phyloP scores from a whole-genome alignment of 2,888 invertebrate species.

The Junonia oenone region DNA sequence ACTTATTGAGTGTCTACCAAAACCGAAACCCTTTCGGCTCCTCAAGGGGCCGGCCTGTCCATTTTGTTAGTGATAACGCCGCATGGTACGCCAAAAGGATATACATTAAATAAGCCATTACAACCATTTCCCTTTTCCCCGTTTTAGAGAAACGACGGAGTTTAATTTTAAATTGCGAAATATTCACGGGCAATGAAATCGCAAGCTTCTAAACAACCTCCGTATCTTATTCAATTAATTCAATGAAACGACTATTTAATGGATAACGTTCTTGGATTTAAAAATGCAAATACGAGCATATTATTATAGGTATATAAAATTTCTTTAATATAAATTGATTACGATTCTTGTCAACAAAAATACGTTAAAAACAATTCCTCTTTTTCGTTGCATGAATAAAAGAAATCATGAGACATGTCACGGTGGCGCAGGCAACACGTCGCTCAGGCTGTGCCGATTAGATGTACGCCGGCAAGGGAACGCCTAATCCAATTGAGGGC shows the following conservation, averaged over 20 bases:
- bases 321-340: neutral
- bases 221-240: conserved; percentile 4
- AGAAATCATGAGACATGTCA: conserved; percentile 17
- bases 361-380: neutral
- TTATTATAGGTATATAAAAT: neutral
- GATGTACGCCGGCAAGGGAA: conserved; percentile 50
- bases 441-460: conserved; percentile 37
- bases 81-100: conserved; percentile 49
- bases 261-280: neutral
- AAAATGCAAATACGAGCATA: neutral
- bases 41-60: conserved; percentile 73
- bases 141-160: conserved; percentile 38
- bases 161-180: conserved; percentile 44
- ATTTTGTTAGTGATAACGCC: conserved; percentile 66
- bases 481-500: conserved; percentile 62
- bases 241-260: conserved; percentile 6
- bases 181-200: conserved; percentile 26
- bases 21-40: conserved; percentile 67
- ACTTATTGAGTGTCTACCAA: conserved; percentile 74
- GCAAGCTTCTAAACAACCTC: conserved; percentile 15
- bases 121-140: conserved; percentile 42
- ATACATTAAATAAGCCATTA: conserved; percentile 59
- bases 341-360: neutral
- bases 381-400: conserved; percentile 4
- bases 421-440: conserved; percentile 19